phyloP scores from a whole-genome alignment of 2,888 invertebrate genomes.

The Macrosiphum euphorbiae region DNA sequence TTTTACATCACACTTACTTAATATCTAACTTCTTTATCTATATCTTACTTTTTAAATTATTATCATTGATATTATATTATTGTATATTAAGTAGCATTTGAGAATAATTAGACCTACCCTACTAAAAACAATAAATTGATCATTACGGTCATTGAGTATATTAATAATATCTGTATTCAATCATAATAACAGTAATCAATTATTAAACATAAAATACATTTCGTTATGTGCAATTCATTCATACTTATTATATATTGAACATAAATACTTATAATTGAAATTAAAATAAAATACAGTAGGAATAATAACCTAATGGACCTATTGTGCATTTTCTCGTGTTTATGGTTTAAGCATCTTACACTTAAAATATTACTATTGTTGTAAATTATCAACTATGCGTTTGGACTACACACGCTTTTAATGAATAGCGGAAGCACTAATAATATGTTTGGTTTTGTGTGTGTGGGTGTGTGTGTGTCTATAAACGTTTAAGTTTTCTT shows the following conservation, averaged over 20 bases:
- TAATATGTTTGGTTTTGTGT: neutral
- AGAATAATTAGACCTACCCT: neutral
- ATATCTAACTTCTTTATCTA: too few relatives aligned
- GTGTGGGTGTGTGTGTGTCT: neutral
- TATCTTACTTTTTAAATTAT: neutral
- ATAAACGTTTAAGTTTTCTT: neutral
- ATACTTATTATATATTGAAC: neutral
- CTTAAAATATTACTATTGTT: constrained; percentile 12
- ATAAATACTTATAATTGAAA: neutral
- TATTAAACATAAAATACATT: neutral
- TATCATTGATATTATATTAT: neutral
- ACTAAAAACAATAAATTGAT: neutral
- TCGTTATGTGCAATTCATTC: neutral
- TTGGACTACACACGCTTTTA: neutral
- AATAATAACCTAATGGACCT: neutral
- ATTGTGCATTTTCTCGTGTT: neutral
- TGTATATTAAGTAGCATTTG: neutral
- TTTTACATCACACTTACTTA: too few relatives aligned
- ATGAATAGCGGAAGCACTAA: neutral
- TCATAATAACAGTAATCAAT: neutral
- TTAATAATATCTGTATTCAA: neutral
- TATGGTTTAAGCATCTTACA: neutral
- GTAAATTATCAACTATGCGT: neutral
- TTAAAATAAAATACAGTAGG: neutral
- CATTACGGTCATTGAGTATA: neutral